phyloP scores from a whole-genome alignment of 2,888 invertebrate genomes.

The Eupithecia insigniata region DNA sequence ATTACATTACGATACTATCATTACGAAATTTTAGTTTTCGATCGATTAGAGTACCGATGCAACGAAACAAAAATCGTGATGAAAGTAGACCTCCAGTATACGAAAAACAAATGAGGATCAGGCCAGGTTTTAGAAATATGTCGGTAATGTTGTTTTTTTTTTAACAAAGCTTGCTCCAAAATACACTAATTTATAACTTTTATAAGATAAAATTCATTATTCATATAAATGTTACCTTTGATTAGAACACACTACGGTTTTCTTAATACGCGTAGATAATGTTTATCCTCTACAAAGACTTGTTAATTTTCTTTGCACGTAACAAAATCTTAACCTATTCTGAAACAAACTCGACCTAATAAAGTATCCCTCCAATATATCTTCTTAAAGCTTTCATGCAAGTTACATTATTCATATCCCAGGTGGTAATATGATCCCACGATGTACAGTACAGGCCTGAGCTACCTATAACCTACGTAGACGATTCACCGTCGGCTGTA shows the following conservation, averaged over 20 bases:
- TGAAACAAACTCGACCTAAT: constrained; percentile 3
- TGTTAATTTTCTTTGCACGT: background rate
- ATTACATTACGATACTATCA: too few relatives aligned
- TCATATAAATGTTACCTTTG: too few relatives aligned
- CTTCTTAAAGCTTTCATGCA: constrained; percentile 6
- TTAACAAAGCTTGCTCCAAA: too few relatives aligned
- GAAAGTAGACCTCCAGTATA: too few relatives aligned
- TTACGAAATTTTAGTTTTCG: too few relatives aligned
- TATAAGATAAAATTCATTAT: too few relatives aligned
- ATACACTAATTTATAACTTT: too few relatives aligned
- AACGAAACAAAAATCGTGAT: too few relatives aligned
- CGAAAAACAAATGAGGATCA: too few relatives aligned
- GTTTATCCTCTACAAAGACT: background rate
- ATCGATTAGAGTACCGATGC: too few relatives aligned
- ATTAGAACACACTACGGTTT: background rate
- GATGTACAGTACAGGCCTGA: constrained; percentile 16
- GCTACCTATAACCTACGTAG: constrained; percentile 12
- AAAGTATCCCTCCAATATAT: constrained; percentile 20
- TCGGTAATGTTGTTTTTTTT: too few relatives aligned
- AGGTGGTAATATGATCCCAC: constrained; percentile 28
- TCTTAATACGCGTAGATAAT: background rate
- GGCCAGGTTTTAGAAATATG: too few relatives aligned
- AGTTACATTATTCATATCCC: constrained; percentile 25
- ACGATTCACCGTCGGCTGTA: constrained; percentile 22
- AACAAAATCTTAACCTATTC: background rate